Evolutionary conservation across 2,888 invertebrate genomes (phyloP).

Genomic region (Bugulina stolonifera): DNA sequence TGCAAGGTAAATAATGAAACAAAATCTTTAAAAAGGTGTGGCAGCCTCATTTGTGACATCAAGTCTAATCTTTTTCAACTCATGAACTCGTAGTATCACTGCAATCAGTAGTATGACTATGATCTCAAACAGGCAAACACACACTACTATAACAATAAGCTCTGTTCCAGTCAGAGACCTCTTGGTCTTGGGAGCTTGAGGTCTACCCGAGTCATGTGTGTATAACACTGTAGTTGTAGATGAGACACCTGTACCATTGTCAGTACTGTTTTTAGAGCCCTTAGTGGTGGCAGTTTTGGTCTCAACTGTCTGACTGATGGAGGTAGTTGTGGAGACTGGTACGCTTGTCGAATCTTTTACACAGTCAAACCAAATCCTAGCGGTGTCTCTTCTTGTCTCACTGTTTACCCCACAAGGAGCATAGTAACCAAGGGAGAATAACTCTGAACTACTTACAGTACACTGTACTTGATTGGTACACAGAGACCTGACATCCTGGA

Average conservation of each 20-base stretch:
- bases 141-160: neutral
- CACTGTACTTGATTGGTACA: neutral
- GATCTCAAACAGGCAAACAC: neutral
- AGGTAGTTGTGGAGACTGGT: neutral
- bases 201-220: too few relatives aligned
- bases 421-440: neutral
- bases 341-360: neutral
- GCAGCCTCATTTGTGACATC: too few relatives aligned
- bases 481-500: neutral
- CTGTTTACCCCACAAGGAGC: neutral
- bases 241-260: too few relatives aligned
- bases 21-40: too few relatives aligned
- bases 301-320: neutral
- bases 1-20: too few relatives aligned
- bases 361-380: neutral
- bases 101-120: neutral
- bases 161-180: neutral
- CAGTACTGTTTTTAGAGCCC: neutral
- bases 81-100: neutral
- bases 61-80: too few relatives aligned
- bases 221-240: too few relatives aligned
- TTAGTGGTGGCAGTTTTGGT: neutral
- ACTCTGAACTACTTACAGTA: neutral
- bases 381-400: neutral
- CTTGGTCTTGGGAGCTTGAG: too few relatives aligned